Base-by-base conservation (phyloP, 2,797 vertebrate genomes). In the Mormyrops attenuatus region DNA sequence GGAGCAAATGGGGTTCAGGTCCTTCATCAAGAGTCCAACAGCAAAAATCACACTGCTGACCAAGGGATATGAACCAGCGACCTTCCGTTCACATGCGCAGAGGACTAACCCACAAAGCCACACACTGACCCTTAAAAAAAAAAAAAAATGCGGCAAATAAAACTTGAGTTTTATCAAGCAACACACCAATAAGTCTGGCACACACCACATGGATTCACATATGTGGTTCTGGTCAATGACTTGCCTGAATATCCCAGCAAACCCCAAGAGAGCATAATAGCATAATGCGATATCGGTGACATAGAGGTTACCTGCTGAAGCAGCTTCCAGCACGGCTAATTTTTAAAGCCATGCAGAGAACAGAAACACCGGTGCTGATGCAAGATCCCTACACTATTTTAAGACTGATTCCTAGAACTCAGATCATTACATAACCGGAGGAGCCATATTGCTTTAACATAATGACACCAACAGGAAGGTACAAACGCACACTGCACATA, bases 311-410 rank as follows among this genome's bases (percentile, higher is more conserved):
- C 20, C 15, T 57, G 11, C 38, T 34, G 34, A 7, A 57, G 53
- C 85, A 55, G 15, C 69, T 88, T 82, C 50, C 15, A n/a, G 66
- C 52, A 89, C 50, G 50, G 85, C 89, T 89, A 60, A 88, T 89
- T 87, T 87, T 88, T 84, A 90, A 90, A 60, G 38, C 49, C 66
- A 80, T 30, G 52, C 15, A 60, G 69, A 63, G 26, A 77, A 85
- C 44, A 80, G 49, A 88, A 69, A 17, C 47, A 69, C 89, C 26
- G 80, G 63, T 55, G 90, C 92, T 93, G 92, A 93, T 91, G 90
- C 90, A 93, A 93, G 88, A 80, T 55, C 91, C 89, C 85, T 66
- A 88, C 84, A 89, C 89, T 80, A 88, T 91, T 89, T 90, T 89
- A 90, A 85, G 88, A 89, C 89, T 55, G 63, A 91, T 91, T 90